Evolutionary conservation across 2,113 vertebrate species (phyloP), one percentile per base, ranked within the genome.

Genomic region (Apistogramma diplotaenia): DNA sequence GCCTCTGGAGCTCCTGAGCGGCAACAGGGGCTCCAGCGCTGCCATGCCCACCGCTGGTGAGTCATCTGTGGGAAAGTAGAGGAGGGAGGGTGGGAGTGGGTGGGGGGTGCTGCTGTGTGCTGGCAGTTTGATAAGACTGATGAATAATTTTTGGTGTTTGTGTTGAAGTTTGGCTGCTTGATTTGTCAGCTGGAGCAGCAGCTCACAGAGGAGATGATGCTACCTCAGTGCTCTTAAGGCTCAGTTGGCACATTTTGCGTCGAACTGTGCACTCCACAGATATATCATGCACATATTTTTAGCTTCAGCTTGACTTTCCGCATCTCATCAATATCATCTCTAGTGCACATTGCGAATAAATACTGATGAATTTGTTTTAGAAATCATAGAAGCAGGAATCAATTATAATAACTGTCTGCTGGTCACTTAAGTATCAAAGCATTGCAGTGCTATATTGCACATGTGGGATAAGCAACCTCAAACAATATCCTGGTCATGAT

Each of bases 11-110:
- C 93, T 94, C 91, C 86, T 93, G 87, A 91, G 72, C 60, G 76
- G 77, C 88, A 87, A 31, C 87, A 80, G 92, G 90, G 77, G 92
- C 91, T 93, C 91, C 76, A 56, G 89, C 55, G 11, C 81, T 27
- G 89, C 89, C 92, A 92, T 94, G 93, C 91, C 93, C 89, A 88
- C 83, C 12, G 76, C 91, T 49, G 92, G 93, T 94, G 92, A 93
- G 93, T 94, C 93, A 92, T 93, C 88, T 81, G 74, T 78, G 89
- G 79, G 80, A 78, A 62, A 29, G 65, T 18, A 85, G 85, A 79
- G 62, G 51, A 7, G 40, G 61, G 55, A 29, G 25, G 51, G 29
- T 29, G 59, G 27, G 15, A 3, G 9, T 19, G 55, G 37, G 62
- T 6, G 31, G 55, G 43, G 70, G 56, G 40, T 49, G 40, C 43